These are phyloP conservation scores for Chymomyza procnemis DNA, from an alignment of 2,888 invertebrate species.

Conservation along the genomic window DNA sequence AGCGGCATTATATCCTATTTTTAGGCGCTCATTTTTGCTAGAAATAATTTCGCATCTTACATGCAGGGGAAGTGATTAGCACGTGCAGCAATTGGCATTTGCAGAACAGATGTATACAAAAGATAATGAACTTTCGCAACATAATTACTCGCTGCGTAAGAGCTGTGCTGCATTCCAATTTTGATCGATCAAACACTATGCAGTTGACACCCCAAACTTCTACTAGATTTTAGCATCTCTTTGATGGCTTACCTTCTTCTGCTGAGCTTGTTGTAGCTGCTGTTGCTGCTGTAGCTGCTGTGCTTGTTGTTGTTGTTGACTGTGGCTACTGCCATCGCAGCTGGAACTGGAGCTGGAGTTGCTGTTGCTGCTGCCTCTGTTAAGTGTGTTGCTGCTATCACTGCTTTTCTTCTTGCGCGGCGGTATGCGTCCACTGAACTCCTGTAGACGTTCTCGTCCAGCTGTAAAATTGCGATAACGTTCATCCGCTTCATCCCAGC, in stretches of 20 bases:
- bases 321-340: constrained; percentile 15
- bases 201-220: no score
- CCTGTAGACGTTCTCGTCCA: constrained; percentile 78
- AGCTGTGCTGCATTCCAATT: no score
- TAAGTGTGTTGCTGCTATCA: constrained; percentile 43
- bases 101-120: neutral
- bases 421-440: constrained; percentile 78
- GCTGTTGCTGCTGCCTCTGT: constrained; percentile 4
- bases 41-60: neutral
- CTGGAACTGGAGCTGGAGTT: constrained; percentile 26
- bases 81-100: neutral
- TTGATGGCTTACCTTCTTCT: constrained; percentile 12
- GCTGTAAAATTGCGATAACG: constrained; percentile 78
- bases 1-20: neutral
- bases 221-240: neutral
- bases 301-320: constrained; percentile 5
- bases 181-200: no score
- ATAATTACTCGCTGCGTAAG: constrained; percentile 13
- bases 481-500: constrained; percentile 78
- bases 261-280: constrained; percentile 15
- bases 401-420: constrained; percentile 78
- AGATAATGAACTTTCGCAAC: constrained; percentile 57
- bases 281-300: constrained; percentile 5
- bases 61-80: neutral
- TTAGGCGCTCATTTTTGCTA: constrained; percentile 3